Base-by-base conservation (phyloP, 2,113 vertebrate species). In the Heterotis niloticus region DNA sequence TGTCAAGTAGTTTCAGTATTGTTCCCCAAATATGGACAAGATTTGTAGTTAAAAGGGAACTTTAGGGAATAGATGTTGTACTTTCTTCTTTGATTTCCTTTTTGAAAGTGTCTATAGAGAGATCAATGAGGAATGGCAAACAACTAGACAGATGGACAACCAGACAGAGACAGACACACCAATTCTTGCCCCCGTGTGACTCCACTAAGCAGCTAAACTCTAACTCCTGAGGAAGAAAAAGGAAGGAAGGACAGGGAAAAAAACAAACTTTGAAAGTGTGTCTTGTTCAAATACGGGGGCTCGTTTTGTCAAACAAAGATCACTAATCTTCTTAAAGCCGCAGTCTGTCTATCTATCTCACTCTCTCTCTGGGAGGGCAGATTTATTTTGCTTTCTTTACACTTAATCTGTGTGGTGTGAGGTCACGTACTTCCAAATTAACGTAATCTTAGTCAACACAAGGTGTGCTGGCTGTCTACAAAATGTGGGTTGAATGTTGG, bases 391-490 rank as follows among this genome's bases (percentile, higher is more conserved):
- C 85, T 89, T 88, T 88, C 83, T 82, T 81, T 81, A 89, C 83
- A 86, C 86, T 89, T 85, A 88, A 90, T 88, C 85, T 88, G 84
- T 85, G 86, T 88, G 81, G 81, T 84, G 79, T 90, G 88, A 93
- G 90, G 90, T 92, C 92, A 92, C 77, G 81, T 88, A 90, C 86
- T 59, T 83, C 75, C 88, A 88, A 86, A 91, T 91, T 90, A 89
- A 90, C 89, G 90, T 88, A 89, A 88, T 88, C 88, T 85, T 0
- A 72, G 88, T 88, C 87, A 86, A 89, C 85, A 87, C 87, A 89
- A 90, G 87, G 87, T 82, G 80, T 81, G 71, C 78, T 85, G 82
- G 59, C 2, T 85, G 83, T 84, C 18, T 56, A 70, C n/a, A 65
- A 79, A 80, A 60, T 52, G 76, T 17, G 5, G 85, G 85, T 85